Evolutionary conservation across 2,888 invertebrate species (phyloP).

Genomic region (Axea sp.): DNA sequence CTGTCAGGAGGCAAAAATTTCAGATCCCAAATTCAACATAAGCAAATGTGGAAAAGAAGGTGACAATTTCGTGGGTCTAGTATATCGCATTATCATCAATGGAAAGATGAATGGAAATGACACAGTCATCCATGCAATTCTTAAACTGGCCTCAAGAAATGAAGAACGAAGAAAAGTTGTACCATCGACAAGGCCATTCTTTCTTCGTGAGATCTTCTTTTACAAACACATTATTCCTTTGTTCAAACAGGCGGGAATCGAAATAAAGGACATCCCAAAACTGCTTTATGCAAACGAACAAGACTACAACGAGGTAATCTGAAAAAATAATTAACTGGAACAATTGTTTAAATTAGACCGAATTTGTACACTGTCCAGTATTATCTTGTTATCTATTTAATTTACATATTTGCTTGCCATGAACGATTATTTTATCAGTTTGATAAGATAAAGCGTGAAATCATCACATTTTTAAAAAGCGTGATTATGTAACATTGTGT

Average conservation of each 20-base stretch:
- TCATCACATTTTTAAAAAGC: too few relatives aligned
- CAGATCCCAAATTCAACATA: conserved; percentile 35
- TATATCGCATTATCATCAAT: conserved; percentile 56
- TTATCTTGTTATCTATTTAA: conserved; percentile 3
- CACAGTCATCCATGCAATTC: conserved; percentile 31
- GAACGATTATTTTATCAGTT: conserved; percentile 1
- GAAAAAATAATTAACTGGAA: not conserved
- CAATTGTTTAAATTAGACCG: not conserved
- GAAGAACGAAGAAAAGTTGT: conserved; percentile 4
- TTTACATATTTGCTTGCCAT: conserved; percentile 4
- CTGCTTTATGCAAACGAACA: conserved; percentile 30
- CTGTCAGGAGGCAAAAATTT: conserved; percentile 35
- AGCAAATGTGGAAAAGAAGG: conserved; percentile 42
- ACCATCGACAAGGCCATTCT: conserved; percentile 37
- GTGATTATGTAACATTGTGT: too few relatives aligned
- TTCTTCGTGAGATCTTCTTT: conserved; percentile 61
- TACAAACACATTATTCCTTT: conserved; percentile 51
- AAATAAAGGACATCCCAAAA: conserved; percentile 28
- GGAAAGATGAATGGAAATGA: conserved; percentile 40
- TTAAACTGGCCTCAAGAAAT: conserved; percentile 38
- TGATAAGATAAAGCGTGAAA: conserved; percentile 29
- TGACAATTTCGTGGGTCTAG: conserved; percentile 63
- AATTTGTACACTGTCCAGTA: not conserved
- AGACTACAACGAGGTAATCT: conserved; percentile 54
- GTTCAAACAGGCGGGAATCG: conserved; percentile 41